Percentiles rank a stretch among this genome's conserved stretches.
Evolutionary conservation across 2,113 vertebrate genomes (phyloP).

Genomic region (Poecilia latipinna): DNA sequence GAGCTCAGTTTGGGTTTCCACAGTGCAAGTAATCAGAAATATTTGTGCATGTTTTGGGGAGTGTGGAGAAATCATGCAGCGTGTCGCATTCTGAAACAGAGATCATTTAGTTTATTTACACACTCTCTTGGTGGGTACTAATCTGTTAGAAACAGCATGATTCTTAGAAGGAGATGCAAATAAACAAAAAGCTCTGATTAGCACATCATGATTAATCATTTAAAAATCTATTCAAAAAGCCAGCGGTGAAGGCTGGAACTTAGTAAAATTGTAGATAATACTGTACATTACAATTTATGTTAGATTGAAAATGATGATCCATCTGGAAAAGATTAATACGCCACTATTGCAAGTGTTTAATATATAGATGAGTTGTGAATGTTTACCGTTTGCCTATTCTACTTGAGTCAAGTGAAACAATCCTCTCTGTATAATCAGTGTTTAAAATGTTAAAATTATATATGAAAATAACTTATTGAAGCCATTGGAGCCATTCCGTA

Average conservation of each 20-base stretch:
- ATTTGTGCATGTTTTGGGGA: slow-evolving; percentile 22
- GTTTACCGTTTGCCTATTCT: too few species aligned
- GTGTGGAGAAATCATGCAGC: slow-evolving; percentile 31
- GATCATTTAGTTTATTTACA: slow-evolving; percentile 47
- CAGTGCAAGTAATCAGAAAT: slow-evolving; percentile 28
- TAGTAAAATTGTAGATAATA: not conserved
- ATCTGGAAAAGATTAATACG: not conserved
- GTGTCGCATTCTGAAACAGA: slow-evolving; percentile 40
- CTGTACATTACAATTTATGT: not conserved
- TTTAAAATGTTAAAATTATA: not conserved
- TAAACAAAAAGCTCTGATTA: slow-evolving; percentile 67
- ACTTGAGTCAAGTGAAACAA: too few species aligned
- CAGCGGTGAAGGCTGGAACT: not conserved
- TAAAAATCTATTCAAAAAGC: slow-evolving; percentile 45
- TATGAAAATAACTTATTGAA: not conserved
- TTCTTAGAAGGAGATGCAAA: slow-evolving; percentile 54
- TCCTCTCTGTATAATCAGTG: not conserved
- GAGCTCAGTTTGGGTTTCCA: slow-evolving; percentile 1
- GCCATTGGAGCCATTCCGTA: not conserved
- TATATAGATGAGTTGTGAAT: not conserved
- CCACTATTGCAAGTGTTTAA: not conserved
- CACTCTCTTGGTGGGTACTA: slow-evolving; percentile 41
- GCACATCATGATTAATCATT: slow-evolving; percentile 57
- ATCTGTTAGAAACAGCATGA: slow-evolving; percentile 66
- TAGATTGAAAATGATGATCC: not conserved